Base-by-base conservation (phyloP, 2,888 invertebrate genomes). In the Tiliacea aurago region DNA sequence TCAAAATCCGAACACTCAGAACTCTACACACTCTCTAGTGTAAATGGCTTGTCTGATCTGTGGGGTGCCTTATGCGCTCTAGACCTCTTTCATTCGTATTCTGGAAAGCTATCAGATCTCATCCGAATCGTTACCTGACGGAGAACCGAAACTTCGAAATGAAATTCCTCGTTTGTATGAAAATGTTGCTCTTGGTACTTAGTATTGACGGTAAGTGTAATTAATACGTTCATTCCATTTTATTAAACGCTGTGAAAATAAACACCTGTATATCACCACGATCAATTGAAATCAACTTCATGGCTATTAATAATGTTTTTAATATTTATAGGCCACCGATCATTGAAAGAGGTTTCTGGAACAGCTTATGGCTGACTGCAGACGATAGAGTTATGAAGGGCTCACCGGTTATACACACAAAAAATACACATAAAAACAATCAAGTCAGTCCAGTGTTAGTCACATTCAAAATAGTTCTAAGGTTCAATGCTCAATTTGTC, bases 371-470 rank as follows among this genome's bases (percentile, higher is more conserved):
- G 47, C 33, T 63, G 51, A 62, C 55, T 70, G 59, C 58, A 61
- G 58, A 80, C 68, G 69, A 70, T 69, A 33, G 68, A 79, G 74
- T 56, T 75, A 81, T 72, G 61, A 85, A 85, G 86, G 77, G 79
- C 66, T 75, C 47, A 6, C 33, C 59, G 18, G 51, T 68, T 59
- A 58, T n/a, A 62, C 28, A 28, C 28, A 28, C 28, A 3, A 28
- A 28, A 28, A 28, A 28, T 28, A 28, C 28, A 28, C 28, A 28
- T 28, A 28, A 28, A 28, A 28, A 28, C n/a, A 28, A 3, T 28
- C 1, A 28, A 2, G 1, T 28, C 28, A 28, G 28, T 28, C 28
- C 28, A 28, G 28, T 28, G 28, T 28, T 28, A 77, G 55, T 63
- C 23, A 67, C 13, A 64, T 63, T 58, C 73, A 71, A 78, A 77